Evolutionary conservation across 2,797 vertebrate genomes (phyloP).

Genomic region (Enteromius afrohamiltoni): DNA sequence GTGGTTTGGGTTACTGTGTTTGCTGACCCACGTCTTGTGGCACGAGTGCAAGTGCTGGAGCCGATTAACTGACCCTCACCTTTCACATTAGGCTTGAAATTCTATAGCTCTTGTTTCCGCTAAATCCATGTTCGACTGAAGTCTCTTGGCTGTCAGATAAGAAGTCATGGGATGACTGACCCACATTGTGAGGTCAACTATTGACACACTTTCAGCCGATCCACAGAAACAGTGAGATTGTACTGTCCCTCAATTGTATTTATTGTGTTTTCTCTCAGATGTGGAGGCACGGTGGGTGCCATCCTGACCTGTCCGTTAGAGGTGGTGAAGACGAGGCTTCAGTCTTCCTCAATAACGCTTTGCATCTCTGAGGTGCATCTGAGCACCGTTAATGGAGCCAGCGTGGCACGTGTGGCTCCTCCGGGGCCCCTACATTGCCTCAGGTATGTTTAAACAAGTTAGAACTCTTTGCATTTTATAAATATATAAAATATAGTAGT

Average conservation of each 20-base stretch:
- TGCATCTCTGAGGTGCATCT: constrained; percentile 95
- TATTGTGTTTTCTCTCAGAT: constrained; percentile 73
- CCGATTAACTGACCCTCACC: neutral
- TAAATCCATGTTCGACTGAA: constrained; percentile 1
- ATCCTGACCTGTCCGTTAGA: constrained; percentile 98
- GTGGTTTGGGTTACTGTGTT: constrained; percentile 11
- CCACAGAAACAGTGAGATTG: neutral
- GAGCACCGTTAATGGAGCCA: constrained; percentile 88
- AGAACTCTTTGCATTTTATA: neutral
- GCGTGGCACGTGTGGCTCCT: constrained; percentile 84
- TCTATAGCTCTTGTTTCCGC: neutral
- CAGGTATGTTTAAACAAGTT: constrained; percentile 78
- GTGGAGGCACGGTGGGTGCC: constrained; percentile 96
- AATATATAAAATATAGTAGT: too few species aligned
- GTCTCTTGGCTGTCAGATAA: neutral
- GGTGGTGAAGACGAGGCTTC: constrained; percentile 97
- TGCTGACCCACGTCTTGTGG: constrained; percentile 20
- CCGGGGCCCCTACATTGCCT: constrained; percentile 94
- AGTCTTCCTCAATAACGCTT: constrained; percentile 92
- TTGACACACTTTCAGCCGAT: neutral
- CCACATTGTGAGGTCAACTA: neutral
- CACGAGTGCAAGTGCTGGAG: neutral
- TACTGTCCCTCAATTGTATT: neutral
- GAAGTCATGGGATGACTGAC: neutral
- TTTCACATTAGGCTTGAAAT: constrained; percentile 16